Evolutionary conservation across 2,113 vertebrate species (phyloP), one percentile per base, ranked within the genome.

Genomic region (Plecotus auritus): DNA sequence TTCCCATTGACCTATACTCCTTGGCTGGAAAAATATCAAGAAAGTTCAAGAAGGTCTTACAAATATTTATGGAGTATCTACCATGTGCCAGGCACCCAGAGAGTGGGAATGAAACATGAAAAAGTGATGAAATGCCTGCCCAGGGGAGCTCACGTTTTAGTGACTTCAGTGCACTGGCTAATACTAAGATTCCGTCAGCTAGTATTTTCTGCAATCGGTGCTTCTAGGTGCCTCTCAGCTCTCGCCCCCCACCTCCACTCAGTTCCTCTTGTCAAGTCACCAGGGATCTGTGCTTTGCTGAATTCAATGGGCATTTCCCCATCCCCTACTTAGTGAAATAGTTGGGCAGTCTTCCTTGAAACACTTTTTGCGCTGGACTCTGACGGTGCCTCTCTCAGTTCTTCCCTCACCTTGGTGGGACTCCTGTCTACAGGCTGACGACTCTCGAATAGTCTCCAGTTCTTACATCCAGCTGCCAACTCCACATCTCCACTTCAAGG

Each of bases 41-140:
- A 89, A 76, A 61, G 8, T 45, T 94, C n/a, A 80, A 12, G 72
- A 76, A 70, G n/a, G 42, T 88, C 59, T 94, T 91, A 51, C 9
- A 82, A 14, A 73, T 85, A 20, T 23, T 95, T 74, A 51, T 49
- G 37, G 61, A 64, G 7, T 23, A 42, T 13, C 26, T 64, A 10
- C 30, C 10, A 0, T 13, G 12, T 88, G 73, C 37, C 66, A 47
- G 78, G 74, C 72, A 2, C 47, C 69, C 72, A 81, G 61, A 66
- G 64, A 6, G 26, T 80, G 64, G 64, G n/a, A 54, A 67, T 32
- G 26, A 84, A 69, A 28, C 42, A 35, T 88, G 61, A 7, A 32
- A 49, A 88, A 76, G 49, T 12, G 49, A 42, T 23, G n/a, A 37
- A 16, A 9, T 59, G 20, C 30, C 49, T 72, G 28, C 51, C 35